Conservation (phyloP, 2,888 invertebrate species). For the Leptogaster cylindrica region DNA sequence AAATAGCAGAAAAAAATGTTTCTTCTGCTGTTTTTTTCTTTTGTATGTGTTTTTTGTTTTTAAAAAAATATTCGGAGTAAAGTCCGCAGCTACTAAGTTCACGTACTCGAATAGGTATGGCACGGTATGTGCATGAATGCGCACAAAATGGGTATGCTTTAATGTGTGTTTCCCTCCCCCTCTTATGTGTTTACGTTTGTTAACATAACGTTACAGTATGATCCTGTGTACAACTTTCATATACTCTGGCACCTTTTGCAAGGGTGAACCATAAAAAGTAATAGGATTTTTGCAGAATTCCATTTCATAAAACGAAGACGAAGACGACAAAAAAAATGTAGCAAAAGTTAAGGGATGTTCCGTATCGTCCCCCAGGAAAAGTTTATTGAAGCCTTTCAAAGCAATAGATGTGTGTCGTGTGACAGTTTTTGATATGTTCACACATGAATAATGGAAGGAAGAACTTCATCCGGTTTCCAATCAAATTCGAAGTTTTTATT, state of each 20-base stretch:
- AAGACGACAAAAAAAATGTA: too few relatives aligned
- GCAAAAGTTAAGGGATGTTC: neutral
- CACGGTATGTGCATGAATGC: neutral
- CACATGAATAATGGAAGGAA: neutral
- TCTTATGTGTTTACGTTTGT: slow-evolving; percentile 1
- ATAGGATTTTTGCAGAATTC: slow-evolving; percentile 2
- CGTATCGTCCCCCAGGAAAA: slow-evolving; percentile 5
- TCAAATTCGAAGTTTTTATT: too few relatives aligned
- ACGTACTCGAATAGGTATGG: neutral
- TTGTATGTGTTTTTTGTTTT: too few relatives aligned
- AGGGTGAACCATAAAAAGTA: slow-evolving; percentile 4
- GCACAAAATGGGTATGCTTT: slow-evolving; percentile 2
- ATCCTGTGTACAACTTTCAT: neutral
- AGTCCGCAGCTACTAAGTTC: neutral
- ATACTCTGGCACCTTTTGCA: neutral
- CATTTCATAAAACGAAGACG: neutral
- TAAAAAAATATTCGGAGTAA: neutral
- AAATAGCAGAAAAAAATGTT: neutral
- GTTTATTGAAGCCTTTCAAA: slow-evolving; percentile 7
- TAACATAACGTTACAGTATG: neutral
- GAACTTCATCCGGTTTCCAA: neutral
- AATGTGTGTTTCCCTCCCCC: slow-evolving; percentile 1
- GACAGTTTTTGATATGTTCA: neutral
- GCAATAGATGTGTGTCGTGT: neutral
- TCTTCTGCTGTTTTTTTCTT: too few relatives aligned